Evolutionary conservation across 2,797 vertebrate genomes (phyloP).

Genomic region (Sorex maritimensis): DNA sequence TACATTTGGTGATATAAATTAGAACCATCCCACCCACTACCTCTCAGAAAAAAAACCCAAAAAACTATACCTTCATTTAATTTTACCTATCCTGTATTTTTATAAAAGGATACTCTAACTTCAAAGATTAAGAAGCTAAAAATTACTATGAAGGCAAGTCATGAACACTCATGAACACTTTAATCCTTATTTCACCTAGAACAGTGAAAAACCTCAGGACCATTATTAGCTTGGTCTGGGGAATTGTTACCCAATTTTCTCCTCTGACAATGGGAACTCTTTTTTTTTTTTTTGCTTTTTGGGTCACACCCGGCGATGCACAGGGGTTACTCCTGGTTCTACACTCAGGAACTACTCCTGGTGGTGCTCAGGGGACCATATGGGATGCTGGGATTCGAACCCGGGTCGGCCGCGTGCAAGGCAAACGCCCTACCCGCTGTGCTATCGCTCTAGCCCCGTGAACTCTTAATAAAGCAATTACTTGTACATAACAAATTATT

Average conservation of each 20-base stretch:
- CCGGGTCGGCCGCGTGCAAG: too few species aligned
- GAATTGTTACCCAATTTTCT: not conserved
- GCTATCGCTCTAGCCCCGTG: too few species aligned
- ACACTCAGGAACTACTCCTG: too few species aligned
- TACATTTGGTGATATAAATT: slow-evolving; percentile 49
- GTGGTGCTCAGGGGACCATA: too few species aligned
- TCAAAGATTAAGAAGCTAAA: not conserved
- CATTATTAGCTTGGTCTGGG: not conserved
- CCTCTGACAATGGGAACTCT: too few species aligned
- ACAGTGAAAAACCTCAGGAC: slow-evolving; percentile 11
- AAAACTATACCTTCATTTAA: not conserved
- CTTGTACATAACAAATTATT: not conserved
- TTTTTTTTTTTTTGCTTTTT: not conserved
- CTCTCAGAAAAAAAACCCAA: not conserved
- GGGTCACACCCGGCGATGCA: too few species aligned
- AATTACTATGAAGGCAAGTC: not conserved
- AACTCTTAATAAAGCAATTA: not conserved
- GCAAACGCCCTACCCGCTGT: too few species aligned
- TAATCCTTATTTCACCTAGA: slow-evolving; percentile 34
- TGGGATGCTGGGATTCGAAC: too few species aligned
- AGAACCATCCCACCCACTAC: not conserved
- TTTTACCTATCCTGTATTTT: slow-evolving; percentile 62
- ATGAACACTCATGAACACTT: slow-evolving; percentile 16
- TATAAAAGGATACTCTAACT: slow-evolving; percentile 53
- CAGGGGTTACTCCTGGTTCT: too few species aligned